Evolutionary conservation across 2,113 vertebrate species (phyloP).

Genomic region (Sphaerodactylus townsendi): DNA sequence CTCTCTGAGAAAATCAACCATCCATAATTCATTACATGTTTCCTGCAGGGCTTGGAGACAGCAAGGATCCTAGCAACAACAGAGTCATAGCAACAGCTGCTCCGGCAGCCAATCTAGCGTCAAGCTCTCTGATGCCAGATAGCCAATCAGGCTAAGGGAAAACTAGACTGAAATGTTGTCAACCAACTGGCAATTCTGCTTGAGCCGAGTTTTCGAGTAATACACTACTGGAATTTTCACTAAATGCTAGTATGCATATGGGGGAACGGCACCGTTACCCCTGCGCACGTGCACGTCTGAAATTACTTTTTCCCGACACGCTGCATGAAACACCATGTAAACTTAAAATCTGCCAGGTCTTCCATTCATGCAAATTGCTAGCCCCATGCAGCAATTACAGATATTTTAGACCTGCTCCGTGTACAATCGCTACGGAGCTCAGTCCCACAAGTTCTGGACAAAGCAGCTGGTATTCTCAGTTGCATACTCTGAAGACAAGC

Average conservation of each 20-base stretch:
- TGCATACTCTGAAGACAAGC: not conserved
- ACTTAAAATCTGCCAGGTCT: not conserved
- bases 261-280: not conserved
- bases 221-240: conserved; percentile 19
- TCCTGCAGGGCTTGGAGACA: conserved; percentile 83
- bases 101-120: conserved; percentile 76
- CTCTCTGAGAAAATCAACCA: conserved; percentile 83
- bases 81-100: conserved; percentile 89
- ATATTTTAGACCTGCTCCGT: accelerated
- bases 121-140: conserved; percentile 64
- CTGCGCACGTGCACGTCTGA: not conserved
- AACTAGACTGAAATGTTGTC: conserved; percentile 41
- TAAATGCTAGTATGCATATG: not conserved
- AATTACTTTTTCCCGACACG: not conserved
- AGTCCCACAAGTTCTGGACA: not conserved
- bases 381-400: accelerated
- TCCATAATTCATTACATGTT: conserved; percentile 94
- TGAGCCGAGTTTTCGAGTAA: conserved; percentile 6
- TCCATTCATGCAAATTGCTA: accelerated
- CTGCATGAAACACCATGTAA: accelerated
- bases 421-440: not conserved
- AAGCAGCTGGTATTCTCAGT: not conserved
- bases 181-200: conserved; percentile 44
- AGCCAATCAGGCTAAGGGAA: conserved; percentile 70
- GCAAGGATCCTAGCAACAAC: conserved; percentile 90